Evolutionary conservation across 2,113 vertebrate species (phyloP).

Genomic region (Calidris pygmaea): DNA sequence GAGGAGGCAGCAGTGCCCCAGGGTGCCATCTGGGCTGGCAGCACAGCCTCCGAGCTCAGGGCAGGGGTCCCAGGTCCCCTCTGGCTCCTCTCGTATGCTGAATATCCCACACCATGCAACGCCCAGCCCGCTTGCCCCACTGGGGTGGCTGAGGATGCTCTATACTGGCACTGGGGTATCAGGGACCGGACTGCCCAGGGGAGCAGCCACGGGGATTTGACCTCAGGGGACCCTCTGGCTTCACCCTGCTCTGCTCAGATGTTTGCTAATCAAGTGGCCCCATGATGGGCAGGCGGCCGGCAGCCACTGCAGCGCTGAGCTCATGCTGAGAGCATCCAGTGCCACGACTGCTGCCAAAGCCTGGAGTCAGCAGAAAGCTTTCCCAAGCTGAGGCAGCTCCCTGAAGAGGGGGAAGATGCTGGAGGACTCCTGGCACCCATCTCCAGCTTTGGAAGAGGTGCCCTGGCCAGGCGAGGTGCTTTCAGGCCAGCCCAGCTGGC

Average conservation of each 20-base stretch:
- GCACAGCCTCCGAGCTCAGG: not conserved
- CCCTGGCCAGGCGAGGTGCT: not conserved
- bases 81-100: not conserved
- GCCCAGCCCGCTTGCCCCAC: not conserved
- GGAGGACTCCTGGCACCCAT: not conserved
- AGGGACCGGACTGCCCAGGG: not conserved
- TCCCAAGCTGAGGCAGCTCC: not conserved
- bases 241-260: not conserved
- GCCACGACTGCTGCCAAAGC: not conserved
- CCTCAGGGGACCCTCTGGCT: not conserved
- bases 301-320: not conserved
- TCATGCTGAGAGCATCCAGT: not conserved
- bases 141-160: not conserved
- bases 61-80: not conserved
- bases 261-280: not conserved
- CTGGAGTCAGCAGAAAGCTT: not conserved
- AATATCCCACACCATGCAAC: not conserved
- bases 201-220: not conserved
- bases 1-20: not conserved
- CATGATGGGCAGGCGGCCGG: not conserved
- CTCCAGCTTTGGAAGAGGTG: not conserved
- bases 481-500: not conserved
- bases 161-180: rapidly evolving
- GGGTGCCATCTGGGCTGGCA: not conserved
- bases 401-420: not conserved